Conservation (phyloP, 2,113 vertebrate species). For the Otocyon megalotis region DNA sequence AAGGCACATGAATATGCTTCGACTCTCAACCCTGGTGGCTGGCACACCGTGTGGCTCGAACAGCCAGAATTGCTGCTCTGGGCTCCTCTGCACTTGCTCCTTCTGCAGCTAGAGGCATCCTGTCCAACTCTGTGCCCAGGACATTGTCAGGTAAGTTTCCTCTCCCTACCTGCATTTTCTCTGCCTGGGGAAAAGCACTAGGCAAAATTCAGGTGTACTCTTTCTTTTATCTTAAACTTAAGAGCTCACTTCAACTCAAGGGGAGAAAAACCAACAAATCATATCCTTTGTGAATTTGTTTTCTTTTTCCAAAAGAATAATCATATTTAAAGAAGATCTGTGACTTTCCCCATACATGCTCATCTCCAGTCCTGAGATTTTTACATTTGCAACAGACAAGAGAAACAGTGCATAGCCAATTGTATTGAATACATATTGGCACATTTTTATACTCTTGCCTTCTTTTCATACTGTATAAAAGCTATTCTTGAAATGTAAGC, state of each 20-base stretch:
- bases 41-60: slow-evolving; percentile 59
- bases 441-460: neutral
- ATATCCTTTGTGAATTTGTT: neutral
- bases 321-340: neutral
- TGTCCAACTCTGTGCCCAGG: slow-evolving; percentile 58
- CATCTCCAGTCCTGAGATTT: neutral
- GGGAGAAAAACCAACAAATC: neutral
- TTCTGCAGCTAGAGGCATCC: slow-evolving; percentile 68
- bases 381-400: neutral
- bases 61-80: slow-evolving; percentile 72
- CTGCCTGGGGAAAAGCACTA: slow-evolving; percentile 74
- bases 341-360: neutral
- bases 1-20: slow-evolving; percentile 79
- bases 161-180: slow-evolving; percentile 71
- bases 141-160: slow-evolving; percentile 66
- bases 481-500: neutral
- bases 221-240: slow-evolving; percentile 12
- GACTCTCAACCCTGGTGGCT: slow-evolving; percentile 80
- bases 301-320: neutral
- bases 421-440: neutral
- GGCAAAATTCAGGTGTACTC: slow-evolving; percentile 53
- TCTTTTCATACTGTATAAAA: neutral
- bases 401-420: neutral
- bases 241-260: neutral
- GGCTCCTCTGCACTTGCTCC: slow-evolving; percentile 66